A percentile compares a stretch with the other conserved stretches of the same genome.
Conservation (phyloP, 2,888 invertebrate genomes). For the Luperina testacea region DNA sequence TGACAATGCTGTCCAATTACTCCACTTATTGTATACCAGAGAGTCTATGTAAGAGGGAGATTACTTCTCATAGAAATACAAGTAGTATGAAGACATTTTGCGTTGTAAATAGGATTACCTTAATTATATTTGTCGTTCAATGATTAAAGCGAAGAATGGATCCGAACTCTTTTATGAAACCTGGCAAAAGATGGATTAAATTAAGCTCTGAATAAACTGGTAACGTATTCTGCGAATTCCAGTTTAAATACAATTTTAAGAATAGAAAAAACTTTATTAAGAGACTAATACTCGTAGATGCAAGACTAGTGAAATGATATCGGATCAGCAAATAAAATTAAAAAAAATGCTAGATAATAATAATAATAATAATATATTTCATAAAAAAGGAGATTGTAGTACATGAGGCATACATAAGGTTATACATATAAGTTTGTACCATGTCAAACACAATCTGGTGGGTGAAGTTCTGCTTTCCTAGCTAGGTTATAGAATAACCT, state of each 20-base stretch:
- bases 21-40: conserved; percentile 52
- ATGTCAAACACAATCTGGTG: too few species aligned
- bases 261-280: not conserved
- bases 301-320: not conserved
- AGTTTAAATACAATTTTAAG: not conserved
- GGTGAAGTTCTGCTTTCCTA: too few species aligned
- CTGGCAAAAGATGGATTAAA: conserved; percentile 5
- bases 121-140: conserved; percentile 50
- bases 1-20: conserved; percentile 64
- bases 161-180: conserved; percentile 14
- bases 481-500: too few species aligned
- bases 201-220: not conserved
- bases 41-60: conserved; percentile 35
- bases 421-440: too few species aligned
- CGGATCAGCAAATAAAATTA: not conserved
- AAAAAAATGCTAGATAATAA: not conserved
- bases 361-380: too few species aligned
- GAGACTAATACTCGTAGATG: too few species aligned
- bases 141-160: conserved; percentile 32
- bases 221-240: not conserved
- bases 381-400: too few species aligned
- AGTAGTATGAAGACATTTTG: conserved; percentile 54
- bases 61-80: conserved; percentile 52
- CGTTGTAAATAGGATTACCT: conserved; percentile 42
- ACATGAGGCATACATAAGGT: too few species aligned